Evolutionary conservation across 2,888 invertebrate species (phyloP).

Genomic region (Trissonchulus latispiculum): DNA sequence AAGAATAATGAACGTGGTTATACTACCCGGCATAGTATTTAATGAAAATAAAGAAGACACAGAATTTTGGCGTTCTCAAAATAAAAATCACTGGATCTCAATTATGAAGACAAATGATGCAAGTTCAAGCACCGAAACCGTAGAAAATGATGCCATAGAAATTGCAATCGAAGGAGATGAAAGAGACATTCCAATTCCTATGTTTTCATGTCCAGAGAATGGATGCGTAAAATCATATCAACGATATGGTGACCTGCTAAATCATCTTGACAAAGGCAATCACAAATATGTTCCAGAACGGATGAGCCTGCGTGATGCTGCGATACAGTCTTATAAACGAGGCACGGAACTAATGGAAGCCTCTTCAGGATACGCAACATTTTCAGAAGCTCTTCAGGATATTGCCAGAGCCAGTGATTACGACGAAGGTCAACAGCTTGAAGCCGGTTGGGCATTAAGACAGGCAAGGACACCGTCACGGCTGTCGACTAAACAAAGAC

Average conservation of each 20-base stretch:
- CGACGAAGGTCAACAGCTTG: not conserved
- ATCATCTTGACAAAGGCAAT: not conserved
- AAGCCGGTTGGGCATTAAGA: not conserved
- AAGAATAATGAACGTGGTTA: too few species aligned
- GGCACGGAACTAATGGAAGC: not conserved
- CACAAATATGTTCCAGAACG: not conserved
- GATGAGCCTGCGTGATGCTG: not conserved
- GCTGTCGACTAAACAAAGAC: not conserved
- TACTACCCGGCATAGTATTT: too few species aligned
- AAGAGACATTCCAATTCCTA: too few species aligned
- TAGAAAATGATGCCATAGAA: not conserved
- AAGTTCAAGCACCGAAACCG: not conserved
- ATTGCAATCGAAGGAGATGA: not conserved
- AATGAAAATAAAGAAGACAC: too few species aligned
- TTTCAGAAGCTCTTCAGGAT: not conserved
- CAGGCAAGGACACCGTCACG: not conserved
- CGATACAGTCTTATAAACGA: not conserved
- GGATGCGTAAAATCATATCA: not conserved
- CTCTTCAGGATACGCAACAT: not conserved
- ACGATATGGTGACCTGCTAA: not conserved
- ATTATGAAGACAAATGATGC: not conserved
- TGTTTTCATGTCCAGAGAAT: not conserved
- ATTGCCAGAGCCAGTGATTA: not conserved
- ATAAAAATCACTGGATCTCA: too few species aligned
- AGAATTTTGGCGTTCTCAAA: too few species aligned